Conservation (phyloP, 1,140 invertebrate genomes). For the Ladona fulva region DNA sequence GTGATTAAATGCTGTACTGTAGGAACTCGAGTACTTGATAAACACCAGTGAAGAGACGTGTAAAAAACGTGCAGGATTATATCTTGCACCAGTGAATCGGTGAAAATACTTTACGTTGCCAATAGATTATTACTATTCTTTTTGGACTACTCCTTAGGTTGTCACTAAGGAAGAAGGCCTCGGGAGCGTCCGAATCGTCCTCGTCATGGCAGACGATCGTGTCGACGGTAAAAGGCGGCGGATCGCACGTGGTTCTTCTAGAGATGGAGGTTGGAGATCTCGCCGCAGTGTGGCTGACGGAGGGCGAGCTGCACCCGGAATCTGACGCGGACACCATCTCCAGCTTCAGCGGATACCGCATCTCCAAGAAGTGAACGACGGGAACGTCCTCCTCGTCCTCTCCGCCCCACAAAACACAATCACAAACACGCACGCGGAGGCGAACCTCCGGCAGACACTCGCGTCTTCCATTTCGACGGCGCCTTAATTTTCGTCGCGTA, state of each 20-base stretch:
- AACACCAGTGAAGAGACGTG: too few relatives aligned
- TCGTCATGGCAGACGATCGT: conserved; percentile 32
- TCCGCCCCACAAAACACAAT: too few relatives aligned
- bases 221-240: conserved; percentile 32
- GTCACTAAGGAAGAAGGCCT: conserved; percentile 34
- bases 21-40: too few relatives aligned
- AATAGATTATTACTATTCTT: too few relatives aligned
- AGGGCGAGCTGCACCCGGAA: conserved; percentile 31
- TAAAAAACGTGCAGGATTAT: too few relatives aligned
- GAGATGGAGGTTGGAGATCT: conserved; percentile 38
- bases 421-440: too few relatives aligned
- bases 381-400: conserved; percentile 20
- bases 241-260: conserved; percentile 35
- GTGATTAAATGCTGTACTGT: too few relatives aligned
- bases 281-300: conserved; percentile 35
- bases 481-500: too few relatives aligned
- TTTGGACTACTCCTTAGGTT: conserved; percentile 28
- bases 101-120: too few relatives aligned
- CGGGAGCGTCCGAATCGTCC: conserved; percentile 28
- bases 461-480: too few relatives aligned
- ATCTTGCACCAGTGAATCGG: too few relatives aligned
- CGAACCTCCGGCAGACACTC: too few relatives aligned
- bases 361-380: conserved; percentile 34
- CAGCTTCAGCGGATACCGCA: conserved; percentile 38
- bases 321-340: conserved; percentile 21